A percentile compares a stretch with the other conserved stretches of the same genome.
Evolutionary conservation across 2,888 invertebrate species (phyloP).

Genomic region (Eupithecia insigniata): DNA sequence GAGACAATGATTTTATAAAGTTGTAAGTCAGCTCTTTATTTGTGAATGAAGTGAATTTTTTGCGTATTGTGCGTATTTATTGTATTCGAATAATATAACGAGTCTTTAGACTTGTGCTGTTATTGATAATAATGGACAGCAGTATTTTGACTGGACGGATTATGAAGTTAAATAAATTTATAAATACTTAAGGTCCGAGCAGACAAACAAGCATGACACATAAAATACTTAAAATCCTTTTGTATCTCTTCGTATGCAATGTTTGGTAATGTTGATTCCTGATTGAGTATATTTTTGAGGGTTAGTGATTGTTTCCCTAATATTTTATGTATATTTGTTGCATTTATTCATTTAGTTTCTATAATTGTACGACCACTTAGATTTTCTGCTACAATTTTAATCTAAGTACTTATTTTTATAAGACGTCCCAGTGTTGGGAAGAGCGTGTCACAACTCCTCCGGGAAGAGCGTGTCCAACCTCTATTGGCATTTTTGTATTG

Average conservation of each 20-base stretch:
- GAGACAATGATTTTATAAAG: slow-evolving; percentile 16
- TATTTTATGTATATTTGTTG: slow-evolving; percentile 76
- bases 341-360: slow-evolving; percentile 71
- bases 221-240: slow-evolving; percentile 18
- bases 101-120: slow-evolving; percentile 3
- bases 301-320: slow-evolving; percentile 53
- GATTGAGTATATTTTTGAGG: slow-evolving; percentile 51
- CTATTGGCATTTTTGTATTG: slow-evolving; percentile 11
- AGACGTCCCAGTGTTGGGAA: slow-evolving; percentile 40
- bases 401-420: slow-evolving; percentile 2
- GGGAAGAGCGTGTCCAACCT: slow-evolving; percentile 48
- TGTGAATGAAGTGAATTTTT: slow-evolving; percentile 14
- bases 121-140: not conserved
- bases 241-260: slow-evolving; percentile 34
- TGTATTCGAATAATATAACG: slow-evolving; percentile 6
- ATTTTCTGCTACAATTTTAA: not conserved
- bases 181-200: slow-evolving; percentile 31
- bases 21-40: slow-evolving; percentile 15
- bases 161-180: not conserved
- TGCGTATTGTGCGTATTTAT: slow-evolving; percentile 8
- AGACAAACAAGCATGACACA: slow-evolving; percentile 37
- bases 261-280: slow-evolving; percentile 46
- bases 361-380: slow-evolving; percentile 36
- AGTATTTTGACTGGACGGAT: slow-evolving; percentile 8
- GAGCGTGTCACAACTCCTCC: slow-evolving; percentile 48